Evolutionary conservation across 2,113 vertebrate genomes (phyloP).

Genomic region (Petrocephalus zakoni): DNA sequence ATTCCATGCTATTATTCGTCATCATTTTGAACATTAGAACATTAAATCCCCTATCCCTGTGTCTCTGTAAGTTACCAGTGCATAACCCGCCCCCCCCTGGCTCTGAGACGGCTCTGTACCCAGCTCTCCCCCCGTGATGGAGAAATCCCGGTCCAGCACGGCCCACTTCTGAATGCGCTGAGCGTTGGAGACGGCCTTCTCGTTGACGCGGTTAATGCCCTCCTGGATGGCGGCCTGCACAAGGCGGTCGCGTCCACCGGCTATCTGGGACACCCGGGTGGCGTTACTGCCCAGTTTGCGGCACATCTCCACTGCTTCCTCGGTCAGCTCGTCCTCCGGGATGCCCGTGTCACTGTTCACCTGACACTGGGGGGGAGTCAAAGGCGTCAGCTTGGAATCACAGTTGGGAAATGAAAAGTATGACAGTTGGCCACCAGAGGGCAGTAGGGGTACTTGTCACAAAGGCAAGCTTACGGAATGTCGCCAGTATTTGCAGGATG

Average conservation of each 20-base stretch:
- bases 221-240: constrained; percentile 73
- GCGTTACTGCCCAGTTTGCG: constrained; percentile 70
- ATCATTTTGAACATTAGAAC: neutral
- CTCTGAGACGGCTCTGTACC: constrained; percentile 54
- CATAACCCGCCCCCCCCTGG: neutral
- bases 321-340: constrained; percentile 66
- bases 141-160: constrained; percentile 80
- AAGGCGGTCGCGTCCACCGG: constrained; percentile 53
- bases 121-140: constrained; percentile 72
- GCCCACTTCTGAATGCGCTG: constrained; percentile 85
- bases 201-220: constrained; percentile 69
- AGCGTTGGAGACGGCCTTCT: constrained; percentile 65
- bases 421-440: constrained; percentile 40
- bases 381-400: neutral
- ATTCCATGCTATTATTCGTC: neutral
- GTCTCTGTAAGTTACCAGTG: neutral
- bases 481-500: neutral
- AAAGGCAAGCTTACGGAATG: neutral
- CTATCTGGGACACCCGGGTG: constrained; percentile 64
- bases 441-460: neutral
- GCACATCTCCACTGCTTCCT: constrained; percentile 67
- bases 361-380: constrained; percentile 56
- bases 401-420: neutral
- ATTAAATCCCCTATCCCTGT: neutral
- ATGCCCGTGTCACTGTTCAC: constrained; percentile 51